Base-by-base conservation (phyloP, 2,888 invertebrate species). In the Cataglyphis livida region DNA sequence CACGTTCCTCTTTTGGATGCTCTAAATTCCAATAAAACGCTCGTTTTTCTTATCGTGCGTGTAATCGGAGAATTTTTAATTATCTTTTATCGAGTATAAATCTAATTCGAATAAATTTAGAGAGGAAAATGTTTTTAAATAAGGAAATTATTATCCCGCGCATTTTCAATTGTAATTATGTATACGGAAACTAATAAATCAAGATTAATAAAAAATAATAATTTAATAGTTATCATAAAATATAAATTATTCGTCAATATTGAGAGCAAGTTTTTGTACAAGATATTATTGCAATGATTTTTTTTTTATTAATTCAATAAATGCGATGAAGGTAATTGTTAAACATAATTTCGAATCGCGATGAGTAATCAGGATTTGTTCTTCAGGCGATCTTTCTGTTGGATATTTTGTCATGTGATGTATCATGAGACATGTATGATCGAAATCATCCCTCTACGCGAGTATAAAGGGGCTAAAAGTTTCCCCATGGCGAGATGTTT, bases 401-500 rank as follows among this genome's bases (percentile, higher is more conserved):
- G 73, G 59, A 78, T 48, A 82, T 84, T 84, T 85, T 86, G 84
- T 79, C 71, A 79, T 62, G 85, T 74, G 64, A 81, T 84, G 84
- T 82, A 79, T 86, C 82, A 78, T 82, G 84, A 62, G 64, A 64
- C 73, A 71, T 35, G 51, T 32, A 82, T 62, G 59, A 62, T 65
- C 78, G 62, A 68, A 66, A 81, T 25, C 75, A 87, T 78, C 85
- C 87, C 82, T 83, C 41, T 44, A 73, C 21, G 32, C 35, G 54
- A 81, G 66, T 64, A 90, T 84, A 89, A 89, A 88, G 85, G 87
- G 89, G 83, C 81, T 78, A 84, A 88, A 89, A 89, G 84, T 81
- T 83, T 81, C 87, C 89, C 87, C 87, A 84, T 41, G 76, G 79
- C 54, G 87, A 89, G 89, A 89, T 91, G 90, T 90, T 91, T 91